Conservation (phyloP, 2,113 vertebrate species). For the Holacanthus passer region DNA sequence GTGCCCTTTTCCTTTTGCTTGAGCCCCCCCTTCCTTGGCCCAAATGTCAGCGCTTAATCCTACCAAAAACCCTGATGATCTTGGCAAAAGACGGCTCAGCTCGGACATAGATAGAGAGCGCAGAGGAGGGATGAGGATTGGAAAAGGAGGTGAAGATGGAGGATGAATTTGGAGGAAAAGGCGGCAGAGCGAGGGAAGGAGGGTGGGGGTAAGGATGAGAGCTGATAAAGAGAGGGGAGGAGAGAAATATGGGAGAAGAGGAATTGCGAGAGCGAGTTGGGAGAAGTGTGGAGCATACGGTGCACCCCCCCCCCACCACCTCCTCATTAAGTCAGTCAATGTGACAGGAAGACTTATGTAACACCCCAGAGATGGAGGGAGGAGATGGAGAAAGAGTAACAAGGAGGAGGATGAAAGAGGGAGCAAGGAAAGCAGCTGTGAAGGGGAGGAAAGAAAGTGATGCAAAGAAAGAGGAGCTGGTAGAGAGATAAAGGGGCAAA, state of each 20-base stretch:
- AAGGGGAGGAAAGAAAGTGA: constrained; percentile 31
- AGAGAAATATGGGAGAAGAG: constrained; percentile 30
- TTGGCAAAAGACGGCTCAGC: constrained; percentile 42
- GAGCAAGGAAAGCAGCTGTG: constrained; percentile 68
- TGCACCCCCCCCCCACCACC: constrained; percentile 33
- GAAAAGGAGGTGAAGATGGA: constrained; percentile 15
- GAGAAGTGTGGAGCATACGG: constrained; percentile 61
- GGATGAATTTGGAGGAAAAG: constrained; percentile 15
- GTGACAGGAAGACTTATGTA: constrained; percentile 82
- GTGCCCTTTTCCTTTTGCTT: constrained; percentile 30
- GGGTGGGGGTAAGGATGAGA: constrained; percentile 14
- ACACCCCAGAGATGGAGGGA: constrained; percentile 80
- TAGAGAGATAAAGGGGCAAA: constrained; percentile 54
- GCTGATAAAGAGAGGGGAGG: constrained; percentile 46
- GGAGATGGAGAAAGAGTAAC: constrained; percentile 77
- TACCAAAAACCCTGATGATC: constrained; percentile 44
- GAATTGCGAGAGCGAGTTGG: constrained; percentile 32
- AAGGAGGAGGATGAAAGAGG: constrained; percentile 72
- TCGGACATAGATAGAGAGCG: constrained; percentile 12
- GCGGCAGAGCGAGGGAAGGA: neutral
- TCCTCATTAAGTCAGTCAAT: constrained; percentile 80
- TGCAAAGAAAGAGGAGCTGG: constrained; percentile 41
- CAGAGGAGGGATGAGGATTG: neutral
- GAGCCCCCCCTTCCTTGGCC: constrained; percentile 22
- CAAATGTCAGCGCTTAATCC: constrained; percentile 62